These are phyloP conservation scores for Poeciliopsis presidionis DNA, from an alignment of 2,797 vertebrate species.

Conservation along the genomic window DNA sequence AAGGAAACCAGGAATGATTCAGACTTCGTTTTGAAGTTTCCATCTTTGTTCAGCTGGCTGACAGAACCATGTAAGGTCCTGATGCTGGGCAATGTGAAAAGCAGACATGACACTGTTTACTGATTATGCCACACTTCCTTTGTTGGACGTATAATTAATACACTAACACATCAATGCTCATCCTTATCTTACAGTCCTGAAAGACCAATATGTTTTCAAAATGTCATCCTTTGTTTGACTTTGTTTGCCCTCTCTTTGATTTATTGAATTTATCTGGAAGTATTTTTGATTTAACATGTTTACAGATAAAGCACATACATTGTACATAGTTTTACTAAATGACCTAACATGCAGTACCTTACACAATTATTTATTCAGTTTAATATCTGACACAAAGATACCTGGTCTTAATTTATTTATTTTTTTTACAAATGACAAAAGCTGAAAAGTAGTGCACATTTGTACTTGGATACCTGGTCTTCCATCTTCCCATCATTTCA, in stretches of 20 bases:
- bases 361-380: not conserved
- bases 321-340: not conserved
- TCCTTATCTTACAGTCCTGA: conserved; percentile 12
- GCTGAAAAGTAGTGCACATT: too few relatives aligned
- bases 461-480: too few relatives aligned
- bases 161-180: not conserved
- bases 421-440: too few relatives aligned
- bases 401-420: too few relatives aligned
- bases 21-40: conserved; percentile 52
- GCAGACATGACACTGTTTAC: conserved; percentile 34
- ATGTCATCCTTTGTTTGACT: not conserved
- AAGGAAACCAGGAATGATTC: conserved; percentile 64
- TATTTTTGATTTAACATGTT: not conserved
- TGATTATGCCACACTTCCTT: conserved; percentile 28
- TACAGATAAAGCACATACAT: not conserved
- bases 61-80: conserved; percentile 45
- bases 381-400: not conserved
- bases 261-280: not conserved
- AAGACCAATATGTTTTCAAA: conserved; percentile 3
- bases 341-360: not conserved
- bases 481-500: too few relatives aligned
- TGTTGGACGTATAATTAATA: conserved; percentile 41
- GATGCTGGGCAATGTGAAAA: conserved; percentile 35
- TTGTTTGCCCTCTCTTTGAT: not conserved
- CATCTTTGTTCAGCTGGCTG: conserved; percentile 53